Conservation (phyloP, 2,888 invertebrate species). For the Meta bourneti region DNA sequence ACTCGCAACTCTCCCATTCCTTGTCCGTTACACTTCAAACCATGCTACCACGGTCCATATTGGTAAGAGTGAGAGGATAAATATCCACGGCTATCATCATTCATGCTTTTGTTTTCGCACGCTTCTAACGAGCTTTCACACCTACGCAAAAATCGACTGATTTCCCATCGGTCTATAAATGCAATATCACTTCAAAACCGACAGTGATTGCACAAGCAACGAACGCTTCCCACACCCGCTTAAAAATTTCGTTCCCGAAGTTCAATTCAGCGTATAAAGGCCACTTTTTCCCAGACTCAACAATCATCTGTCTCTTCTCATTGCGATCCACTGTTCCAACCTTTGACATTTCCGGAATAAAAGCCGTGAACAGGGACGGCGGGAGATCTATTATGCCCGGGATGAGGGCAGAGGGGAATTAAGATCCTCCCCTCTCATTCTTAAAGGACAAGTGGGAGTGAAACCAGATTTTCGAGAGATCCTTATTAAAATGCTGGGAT, state of each 20-base stretch:
- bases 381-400: conserved; percentile 1
- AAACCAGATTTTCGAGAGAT: background rate
- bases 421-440: background rate
- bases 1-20: too few relatives aligned
- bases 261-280: background rate
- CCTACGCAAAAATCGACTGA: too few relatives aligned
- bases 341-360: conserved; percentile 30
- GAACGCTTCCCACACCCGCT: too few relatives aligned
- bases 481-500: background rate
- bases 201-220: too few relatives aligned
- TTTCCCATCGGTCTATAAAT: too few relatives aligned
- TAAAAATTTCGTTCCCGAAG: background rate
- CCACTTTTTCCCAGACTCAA: background rate
- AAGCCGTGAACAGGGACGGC: background rate
- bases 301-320: background rate
- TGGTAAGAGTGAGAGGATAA: too few relatives aligned
- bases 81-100: too few relatives aligned
- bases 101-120: too few relatives aligned
- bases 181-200: too few relatives aligned
- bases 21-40: too few relatives aligned
- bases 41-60: too few relatives aligned
- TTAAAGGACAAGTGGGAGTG: background rate
- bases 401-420: background rate
- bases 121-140: too few relatives aligned
- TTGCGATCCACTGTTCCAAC: background rate